Percentiles rank a stretch among this genome's conserved stretches.
Evolutionary conservation across 2,797 vertebrate genomes (phyloP).

Genomic region (Pseudomugil gertrudae): DNA sequence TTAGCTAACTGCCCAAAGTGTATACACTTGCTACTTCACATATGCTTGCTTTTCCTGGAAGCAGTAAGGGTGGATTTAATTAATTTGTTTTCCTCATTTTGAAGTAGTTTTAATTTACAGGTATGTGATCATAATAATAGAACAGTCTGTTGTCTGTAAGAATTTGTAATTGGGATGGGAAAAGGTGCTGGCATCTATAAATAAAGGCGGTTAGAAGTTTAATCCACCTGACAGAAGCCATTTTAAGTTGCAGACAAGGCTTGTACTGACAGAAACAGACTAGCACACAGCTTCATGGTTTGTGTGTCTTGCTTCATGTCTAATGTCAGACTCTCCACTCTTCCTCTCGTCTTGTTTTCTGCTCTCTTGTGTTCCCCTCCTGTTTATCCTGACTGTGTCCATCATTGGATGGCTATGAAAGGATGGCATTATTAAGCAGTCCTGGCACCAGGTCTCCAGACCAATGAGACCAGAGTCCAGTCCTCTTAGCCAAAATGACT

Average conservation of each 20-base stretch:
- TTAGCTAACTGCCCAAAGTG: not conserved
- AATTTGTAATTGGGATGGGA: not conserved
- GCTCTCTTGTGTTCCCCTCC: conserved; percentile 26
- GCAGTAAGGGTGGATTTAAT: not conserved
- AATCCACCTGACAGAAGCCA: not conserved
- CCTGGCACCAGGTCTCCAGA: conserved; percentile 50
- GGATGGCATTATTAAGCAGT: conserved; percentile 68
- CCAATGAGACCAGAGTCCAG: conserved; percentile 49
- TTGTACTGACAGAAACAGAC: conserved; percentile 1
- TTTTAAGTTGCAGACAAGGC: conserved; percentile 2
- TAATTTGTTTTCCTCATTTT: not conserved
- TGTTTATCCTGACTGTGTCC: conserved; percentile 61
- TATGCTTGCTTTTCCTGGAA: not conserved
- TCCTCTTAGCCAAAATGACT: conserved; percentile 64
- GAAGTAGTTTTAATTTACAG: not conserved
- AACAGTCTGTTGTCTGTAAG: conserved; percentile 1
- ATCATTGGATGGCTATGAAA: conserved; percentile 70
- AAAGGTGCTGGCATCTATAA: not conserved
- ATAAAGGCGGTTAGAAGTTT: not conserved
- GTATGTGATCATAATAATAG: not conserved
- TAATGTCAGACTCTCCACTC: conserved; percentile 31
- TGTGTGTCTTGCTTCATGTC: conserved; percentile 20
- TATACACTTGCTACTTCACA: not conserved
- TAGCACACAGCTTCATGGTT: conserved; percentile 9
- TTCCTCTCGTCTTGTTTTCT: conserved; percentile 17